These are phyloP conservation scores for Lophius americanus DNA, from an alignment of 2,797 vertebrate species.

Conservation along the genomic window DNA sequence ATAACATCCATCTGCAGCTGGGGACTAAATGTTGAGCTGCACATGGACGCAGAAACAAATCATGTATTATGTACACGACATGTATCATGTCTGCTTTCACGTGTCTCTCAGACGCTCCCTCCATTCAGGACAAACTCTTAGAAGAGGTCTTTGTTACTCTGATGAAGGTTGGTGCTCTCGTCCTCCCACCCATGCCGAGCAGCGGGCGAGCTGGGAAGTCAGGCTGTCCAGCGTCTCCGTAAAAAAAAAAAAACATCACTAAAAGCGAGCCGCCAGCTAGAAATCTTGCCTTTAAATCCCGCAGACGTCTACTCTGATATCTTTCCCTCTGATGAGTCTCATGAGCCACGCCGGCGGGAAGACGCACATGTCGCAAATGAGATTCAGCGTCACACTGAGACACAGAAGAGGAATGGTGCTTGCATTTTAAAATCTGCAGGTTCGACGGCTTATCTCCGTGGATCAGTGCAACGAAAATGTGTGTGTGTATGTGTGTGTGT, in stretches of 20 bases:
- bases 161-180: slow-evolving; percentile 50
- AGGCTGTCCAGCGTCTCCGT: slow-evolving; percentile 77
- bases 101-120: slow-evolving; percentile 60
- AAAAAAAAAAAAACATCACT: slow-evolving; percentile 37
- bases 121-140: slow-evolving; percentile 78
- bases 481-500: not conserved
- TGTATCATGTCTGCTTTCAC: too few species aligned
- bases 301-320: slow-evolving; percentile 23
- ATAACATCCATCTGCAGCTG: not conserved
- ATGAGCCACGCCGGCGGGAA: slow-evolving; percentile 29
- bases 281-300: slow-evolving; percentile 27
- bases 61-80: too few species aligned
- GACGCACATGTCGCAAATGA: slow-evolving; percentile 36
- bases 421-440: slow-evolving; percentile 45
- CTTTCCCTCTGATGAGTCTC: slow-evolving; percentile 32
- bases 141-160: slow-evolving; percentile 73
- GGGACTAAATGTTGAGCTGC: not conserved
- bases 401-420: slow-evolving; percentile 55
- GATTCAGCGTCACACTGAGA: slow-evolving; percentile 35
- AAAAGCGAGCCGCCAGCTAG: slow-evolving; percentile 18
- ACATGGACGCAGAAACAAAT: slow-evolving; percentile 8
- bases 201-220: slow-evolving; percentile 69
- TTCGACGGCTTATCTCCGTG: slow-evolving; percentile 38
- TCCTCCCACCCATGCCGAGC: slow-evolving; percentile 67
- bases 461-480: slow-evolving; percentile 31